Conservation (phyloP, 2,797 vertebrate genomes). For the Microchirus variegatus region DNA sequence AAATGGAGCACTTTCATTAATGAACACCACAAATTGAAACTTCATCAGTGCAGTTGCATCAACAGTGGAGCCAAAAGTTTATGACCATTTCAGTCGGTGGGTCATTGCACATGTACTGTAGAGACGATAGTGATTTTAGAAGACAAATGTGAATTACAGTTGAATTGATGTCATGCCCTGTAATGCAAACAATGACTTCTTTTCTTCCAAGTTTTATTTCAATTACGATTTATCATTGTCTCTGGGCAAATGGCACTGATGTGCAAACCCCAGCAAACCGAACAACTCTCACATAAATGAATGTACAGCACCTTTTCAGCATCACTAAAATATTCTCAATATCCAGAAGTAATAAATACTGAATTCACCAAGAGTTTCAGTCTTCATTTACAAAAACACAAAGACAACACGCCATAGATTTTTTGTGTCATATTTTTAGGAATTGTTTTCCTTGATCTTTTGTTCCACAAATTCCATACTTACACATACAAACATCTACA, state of each 20-base stretch:
- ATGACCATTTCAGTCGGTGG: too few species aligned
- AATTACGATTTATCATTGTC: constrained; percentile 63
- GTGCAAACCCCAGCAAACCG: constrained; percentile 66
- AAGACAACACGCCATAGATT: constrained; percentile 73
- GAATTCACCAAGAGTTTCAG: constrained; percentile 72
- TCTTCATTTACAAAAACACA: constrained; percentile 79
- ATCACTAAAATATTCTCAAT: constrained; percentile 79
- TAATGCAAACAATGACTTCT: constrained; percentile 42
- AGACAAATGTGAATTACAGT: neutral
- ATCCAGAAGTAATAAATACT: constrained; percentile 75
- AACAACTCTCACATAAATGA: constrained; percentile 77
- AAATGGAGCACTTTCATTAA: too few species aligned
- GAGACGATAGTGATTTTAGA: neutral
- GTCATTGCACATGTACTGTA: too few species aligned
- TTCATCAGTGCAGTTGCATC: too few species aligned
- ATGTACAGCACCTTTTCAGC: constrained; percentile 77
- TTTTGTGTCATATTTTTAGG: constrained; percentile 58
- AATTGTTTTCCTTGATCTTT: constrained; percentile 64
- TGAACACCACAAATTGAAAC: too few species aligned
- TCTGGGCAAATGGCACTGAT: constrained; percentile 65
- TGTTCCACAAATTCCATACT: constrained; percentile 74
- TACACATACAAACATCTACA: constrained; percentile 77
- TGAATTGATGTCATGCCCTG: neutral
- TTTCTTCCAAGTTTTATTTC: constrained; percentile 64
- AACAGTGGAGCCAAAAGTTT: too few species aligned